Evolutionary conservation across 2,797 vertebrate genomes (phyloP).

Genomic region (Malacoraja senta): DNA sequence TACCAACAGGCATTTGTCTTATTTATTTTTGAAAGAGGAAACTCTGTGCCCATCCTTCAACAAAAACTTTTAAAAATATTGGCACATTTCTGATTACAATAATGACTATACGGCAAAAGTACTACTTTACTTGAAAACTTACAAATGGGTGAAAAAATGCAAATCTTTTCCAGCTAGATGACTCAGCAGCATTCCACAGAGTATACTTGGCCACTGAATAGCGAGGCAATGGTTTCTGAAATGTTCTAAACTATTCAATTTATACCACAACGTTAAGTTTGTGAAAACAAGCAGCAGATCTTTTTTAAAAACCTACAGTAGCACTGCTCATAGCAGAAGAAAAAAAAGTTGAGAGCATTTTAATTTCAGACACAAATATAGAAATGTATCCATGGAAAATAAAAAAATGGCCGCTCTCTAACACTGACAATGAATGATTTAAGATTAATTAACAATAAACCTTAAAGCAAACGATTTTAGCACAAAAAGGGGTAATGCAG

Average conservation of each 20-base stretch:
- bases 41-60: background rate
- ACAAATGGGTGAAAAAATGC: too few species aligned
- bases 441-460: background rate
- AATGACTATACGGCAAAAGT: background rate
- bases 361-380: background rate
- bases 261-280: background rate
- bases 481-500: background rate
- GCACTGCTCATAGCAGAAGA: background rate
- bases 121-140: background rate
- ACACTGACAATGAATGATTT: background rate
- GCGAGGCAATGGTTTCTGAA: background rate
- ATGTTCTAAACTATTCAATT: background rate
- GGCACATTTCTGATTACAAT: background rate
- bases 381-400: background rate
- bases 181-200: background rate
- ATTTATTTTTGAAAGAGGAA: background rate
- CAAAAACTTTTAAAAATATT: background rate
- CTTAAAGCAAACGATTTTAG: background rate
- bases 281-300: background rate
- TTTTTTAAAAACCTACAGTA: background rate
- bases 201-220: background rate
- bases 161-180: background rate
- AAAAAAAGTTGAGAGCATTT: background rate
- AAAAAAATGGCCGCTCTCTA: background rate
- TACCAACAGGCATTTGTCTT: background rate